Evolutionary conservation across 37 sponge, comb jelly and placozoan genomes (phyloP).

Genomic region (Diacarnus erythraeanus): DNA sequence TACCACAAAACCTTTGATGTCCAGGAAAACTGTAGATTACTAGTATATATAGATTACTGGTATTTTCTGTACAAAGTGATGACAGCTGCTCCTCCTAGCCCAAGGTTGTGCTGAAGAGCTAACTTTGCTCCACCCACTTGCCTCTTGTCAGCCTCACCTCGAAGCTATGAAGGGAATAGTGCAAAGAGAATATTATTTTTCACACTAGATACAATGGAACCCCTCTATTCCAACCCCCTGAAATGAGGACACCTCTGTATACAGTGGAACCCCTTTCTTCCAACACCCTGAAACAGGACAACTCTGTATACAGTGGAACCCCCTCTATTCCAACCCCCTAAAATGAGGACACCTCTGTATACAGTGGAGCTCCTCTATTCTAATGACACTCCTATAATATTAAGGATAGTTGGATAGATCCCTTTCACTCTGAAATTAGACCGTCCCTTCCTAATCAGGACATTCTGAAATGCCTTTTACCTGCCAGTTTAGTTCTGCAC

Average conservation of each 20-base stretch:
- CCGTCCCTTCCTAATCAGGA: not conserved
- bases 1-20: too few species aligned
- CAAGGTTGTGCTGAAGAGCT: conserved; percentile 72
- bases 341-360: not conserved
- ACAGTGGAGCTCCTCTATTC: not conserved
- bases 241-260: not conserved
- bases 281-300: too few species aligned
- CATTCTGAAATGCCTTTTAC: too few species aligned
- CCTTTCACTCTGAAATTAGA: not conserved
- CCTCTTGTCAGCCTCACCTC: conserved; percentile 64
- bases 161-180: conserved; percentile 21
- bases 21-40: too few species aligned
- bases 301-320: not conserved
- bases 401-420: not conserved
- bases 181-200: too few species aligned
- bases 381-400: not conserved
- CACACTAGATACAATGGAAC: not conserved
- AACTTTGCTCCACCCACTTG: conserved; percentile 51
- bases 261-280: not conserved
- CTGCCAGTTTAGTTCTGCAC: conserved; percentile 78
- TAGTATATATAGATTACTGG: too few species aligned
- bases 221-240: not conserved
- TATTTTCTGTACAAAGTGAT: conserved; percentile 57
- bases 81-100: conserved; percentile 72
- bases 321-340: not conserved